Evolutionary conservation across 2,888 invertebrate species (phyloP).

Genomic region (Tenthredo notha): DNA sequence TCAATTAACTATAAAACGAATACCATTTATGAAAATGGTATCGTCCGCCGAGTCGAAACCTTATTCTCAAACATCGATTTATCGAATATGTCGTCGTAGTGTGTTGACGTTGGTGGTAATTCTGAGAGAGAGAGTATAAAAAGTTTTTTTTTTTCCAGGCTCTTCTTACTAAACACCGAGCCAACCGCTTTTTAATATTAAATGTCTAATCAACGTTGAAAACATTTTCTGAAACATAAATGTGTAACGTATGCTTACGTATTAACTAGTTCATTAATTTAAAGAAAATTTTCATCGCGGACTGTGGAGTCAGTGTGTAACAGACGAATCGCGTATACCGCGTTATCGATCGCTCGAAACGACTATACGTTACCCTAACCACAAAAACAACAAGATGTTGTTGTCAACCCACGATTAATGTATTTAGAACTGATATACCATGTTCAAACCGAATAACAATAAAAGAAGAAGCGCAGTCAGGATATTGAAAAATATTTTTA

Average conservation of each 20-base stretch:
- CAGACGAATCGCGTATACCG: slow-evolving; percentile 15
- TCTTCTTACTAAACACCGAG: slow-evolving; percentile 1
- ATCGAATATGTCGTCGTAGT: slow-evolving; percentile 31
- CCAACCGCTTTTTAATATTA: slow-evolving; percentile 24
- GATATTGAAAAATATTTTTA: slow-evolving; percentile 5
- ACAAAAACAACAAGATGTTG: slow-evolving; percentile 35
- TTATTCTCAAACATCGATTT: slow-evolving; percentile 22
- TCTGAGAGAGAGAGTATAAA: not conserved
- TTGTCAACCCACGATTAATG: slow-evolving; percentile 8
- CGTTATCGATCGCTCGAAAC: slow-evolving; percentile 51
- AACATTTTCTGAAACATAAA: slow-evolving; percentile 13
- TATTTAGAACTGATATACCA: not conserved
- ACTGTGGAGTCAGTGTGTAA: not conserved
- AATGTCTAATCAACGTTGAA: slow-evolving; percentile 42
- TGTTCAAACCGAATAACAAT: not conserved
- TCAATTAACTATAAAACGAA: not conserved
- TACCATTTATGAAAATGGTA: slow-evolving; percentile 20
- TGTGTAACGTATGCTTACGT: not conserved
- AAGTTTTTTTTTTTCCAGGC: not conserved
- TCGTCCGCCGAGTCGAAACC: slow-evolving; percentile 30
- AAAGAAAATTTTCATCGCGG: not conserved
- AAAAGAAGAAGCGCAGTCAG: not conserved
- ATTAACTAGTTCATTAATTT: not conserved
- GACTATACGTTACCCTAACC: slow-evolving; percentile 38
- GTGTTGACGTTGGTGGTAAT: slow-evolving; percentile 26